Conservation (phyloP, 2,113 vertebrate genomes). For the Petrocephalus zakoni region DNA sequence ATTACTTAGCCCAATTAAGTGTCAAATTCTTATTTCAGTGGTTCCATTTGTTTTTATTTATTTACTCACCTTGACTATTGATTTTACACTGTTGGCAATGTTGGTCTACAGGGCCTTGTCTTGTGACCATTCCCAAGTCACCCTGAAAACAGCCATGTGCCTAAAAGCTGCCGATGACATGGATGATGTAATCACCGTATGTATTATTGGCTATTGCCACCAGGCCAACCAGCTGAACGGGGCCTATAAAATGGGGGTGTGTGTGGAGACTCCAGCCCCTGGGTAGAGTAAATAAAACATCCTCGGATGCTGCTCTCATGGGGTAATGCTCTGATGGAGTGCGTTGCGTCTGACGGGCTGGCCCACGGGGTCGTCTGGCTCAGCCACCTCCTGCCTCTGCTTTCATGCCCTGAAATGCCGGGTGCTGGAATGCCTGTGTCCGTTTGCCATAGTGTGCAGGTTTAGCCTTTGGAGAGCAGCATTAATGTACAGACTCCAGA, state of each 20-base stretch:
- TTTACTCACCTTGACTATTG: background rate
- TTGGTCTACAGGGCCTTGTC: background rate
- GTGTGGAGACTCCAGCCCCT: background rate
- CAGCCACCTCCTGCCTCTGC: background rate
- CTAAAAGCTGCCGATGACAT: background rate
- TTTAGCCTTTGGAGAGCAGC: background rate
- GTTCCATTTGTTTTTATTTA: background rate
- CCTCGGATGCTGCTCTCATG: background rate
- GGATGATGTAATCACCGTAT: background rate
- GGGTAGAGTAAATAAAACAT: background rate
- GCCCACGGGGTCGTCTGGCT: too few species aligned
- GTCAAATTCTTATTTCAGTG: background rate
- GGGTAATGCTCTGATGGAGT: background rate
- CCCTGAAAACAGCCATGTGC: background rate
- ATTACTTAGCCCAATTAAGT: background rate
- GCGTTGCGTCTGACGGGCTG: background rate
- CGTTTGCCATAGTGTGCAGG: background rate
- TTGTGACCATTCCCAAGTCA: background rate
- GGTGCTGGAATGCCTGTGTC: background rate
- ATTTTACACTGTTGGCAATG: background rate
- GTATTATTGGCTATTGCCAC: background rate
- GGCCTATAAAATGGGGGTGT: background rate
- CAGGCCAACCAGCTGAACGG: background rate
- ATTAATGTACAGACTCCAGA: background rate
- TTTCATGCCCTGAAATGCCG: background rate